These are phyloP conservation scores for Macroramphosus scolopax DNA, from an alignment of 2,797 vertebrate genomes.

Conservation along the genomic window DNA sequence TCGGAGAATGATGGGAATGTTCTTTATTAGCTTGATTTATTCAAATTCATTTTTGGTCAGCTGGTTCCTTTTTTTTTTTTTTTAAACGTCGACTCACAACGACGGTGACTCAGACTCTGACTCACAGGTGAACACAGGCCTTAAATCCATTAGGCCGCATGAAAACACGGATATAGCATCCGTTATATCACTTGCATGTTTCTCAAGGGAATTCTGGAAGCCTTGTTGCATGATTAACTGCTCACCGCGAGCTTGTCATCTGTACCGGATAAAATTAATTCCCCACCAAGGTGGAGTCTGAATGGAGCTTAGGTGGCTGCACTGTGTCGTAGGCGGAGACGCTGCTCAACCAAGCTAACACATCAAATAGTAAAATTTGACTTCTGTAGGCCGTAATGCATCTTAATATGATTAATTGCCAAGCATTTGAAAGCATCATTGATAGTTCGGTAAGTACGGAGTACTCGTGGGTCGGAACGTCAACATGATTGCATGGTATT, in stretches of 20 bases:
- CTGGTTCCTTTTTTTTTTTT: slow-evolving; percentile 5
- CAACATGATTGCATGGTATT: no score
- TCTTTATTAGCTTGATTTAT: slow-evolving; percentile 8
- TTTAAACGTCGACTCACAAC: slow-evolving; percentile 7
- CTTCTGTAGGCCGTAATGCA: no score
- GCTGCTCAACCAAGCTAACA: slow-evolving; percentile 4
- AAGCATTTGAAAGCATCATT: no score
- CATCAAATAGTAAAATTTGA: no score
- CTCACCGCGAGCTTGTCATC: slow-evolving; percentile 12
- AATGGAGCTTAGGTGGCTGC: slow-evolving; percentile 26
- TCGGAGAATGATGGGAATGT: neutral
- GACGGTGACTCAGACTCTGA: slow-evolving; percentile 40
- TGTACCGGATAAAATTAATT: no score
- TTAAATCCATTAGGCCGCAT: slow-evolving; percentile 31
- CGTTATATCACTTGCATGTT: slow-evolving; percentile 6
- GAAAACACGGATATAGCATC: slow-evolving; percentile 1
- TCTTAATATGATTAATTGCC: no score
- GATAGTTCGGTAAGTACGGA: no score
- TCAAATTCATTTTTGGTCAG: slow-evolving; percentile 2
- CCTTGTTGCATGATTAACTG: slow-evolving; percentile 11
- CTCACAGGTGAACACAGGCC: slow-evolving; percentile 24
- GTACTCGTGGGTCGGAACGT: no score
- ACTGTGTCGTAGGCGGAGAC: neutral
- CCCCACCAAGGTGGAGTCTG: slow-evolving; percentile 29
- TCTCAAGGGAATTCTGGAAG: slow-evolving; percentile 18